Base-by-base conservation (phyloP, 1,140 invertebrate genomes). In the Zaprionus ornatus region DNA sequence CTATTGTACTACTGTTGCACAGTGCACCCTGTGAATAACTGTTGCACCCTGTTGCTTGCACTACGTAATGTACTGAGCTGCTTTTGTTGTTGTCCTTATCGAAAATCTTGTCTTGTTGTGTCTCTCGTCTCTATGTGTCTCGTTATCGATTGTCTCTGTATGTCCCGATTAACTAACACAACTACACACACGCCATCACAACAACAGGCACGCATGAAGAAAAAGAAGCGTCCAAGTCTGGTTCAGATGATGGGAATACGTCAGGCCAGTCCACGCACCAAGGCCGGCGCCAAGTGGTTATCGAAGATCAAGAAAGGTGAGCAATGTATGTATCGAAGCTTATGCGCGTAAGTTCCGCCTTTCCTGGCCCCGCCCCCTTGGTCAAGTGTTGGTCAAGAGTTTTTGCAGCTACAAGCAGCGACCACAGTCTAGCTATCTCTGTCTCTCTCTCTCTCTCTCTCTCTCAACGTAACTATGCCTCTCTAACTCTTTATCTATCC, bases 261-360 rank as follows among this genome's bases (percentile, higher is more conserved):
- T 57, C 95, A 96, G 81, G 93, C 97, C 87, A 97, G 96, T 78
- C 96, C 96, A 6, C 94, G 96, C 50, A 96, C 96, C 0, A 97
- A 96, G 92, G 96, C 96, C 90, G 96, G 96, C 4, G 96, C 96
- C 52, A 97, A 97, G 86, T 97, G 97, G 96, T 92, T 97, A 67
- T 95, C 96, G 6, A 97, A 97, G 93, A 96, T 97, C 63, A 97
- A 97, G 88, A 96, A 97, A 92, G 95, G 95, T 78, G 90, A 90
- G 84, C 83, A 78, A 88, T 82, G 88, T 91, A 88, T 88, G 90
- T 92, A 88, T 91, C 86, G 78, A 80, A 84, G 75, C 75, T n/a
- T 74, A 67, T 56, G 75, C 82, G 80, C 65, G 68, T 73, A 55
- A 61, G 67, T 48, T 29, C 50, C 62, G 45, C 60, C 76, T 52